Conservation (phyloP, 2,888 invertebrate species). For the Dascillus cervinus region DNA sequence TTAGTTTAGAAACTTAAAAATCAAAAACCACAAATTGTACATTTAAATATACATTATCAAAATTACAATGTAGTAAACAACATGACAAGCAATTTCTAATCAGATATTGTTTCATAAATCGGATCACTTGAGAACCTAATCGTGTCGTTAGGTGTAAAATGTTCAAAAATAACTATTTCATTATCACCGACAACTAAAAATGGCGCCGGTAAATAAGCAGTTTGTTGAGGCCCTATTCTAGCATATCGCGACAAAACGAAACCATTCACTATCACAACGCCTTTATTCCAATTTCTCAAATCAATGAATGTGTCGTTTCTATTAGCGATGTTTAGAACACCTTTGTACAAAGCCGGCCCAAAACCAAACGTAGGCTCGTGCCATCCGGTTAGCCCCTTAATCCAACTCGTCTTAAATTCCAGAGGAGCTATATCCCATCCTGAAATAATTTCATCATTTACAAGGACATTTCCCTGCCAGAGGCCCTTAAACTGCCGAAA, state of each 20-base stretch:
- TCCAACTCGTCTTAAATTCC: slow-evolving; percentile 43
- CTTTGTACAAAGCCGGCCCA: slow-evolving; percentile 53
- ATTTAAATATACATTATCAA: no score
- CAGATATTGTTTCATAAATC: slow-evolving; percentile 22
- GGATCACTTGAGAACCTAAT: slow-evolving; percentile 27
- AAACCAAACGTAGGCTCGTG: slow-evolving; percentile 21
- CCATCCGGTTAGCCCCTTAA: slow-evolving; percentile 33
- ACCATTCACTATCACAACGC: slow-evolving; percentile 76
- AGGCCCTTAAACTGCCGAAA: slow-evolving; percentile 40
- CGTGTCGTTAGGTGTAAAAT: slow-evolving; percentile 25
- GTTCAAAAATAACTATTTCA: slow-evolving; percentile 38
- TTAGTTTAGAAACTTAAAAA: no score
- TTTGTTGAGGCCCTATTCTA: slow-evolving; percentile 72
- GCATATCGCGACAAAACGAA: slow-evolving; percentile 83
- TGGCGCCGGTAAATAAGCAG: slow-evolving; percentile 75
- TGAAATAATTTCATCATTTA: slow-evolving; percentile 37
- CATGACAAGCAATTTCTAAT: no score
- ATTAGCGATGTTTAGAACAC: slow-evolving; percentile 41
- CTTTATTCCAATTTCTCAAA: slow-evolving; percentile 79
- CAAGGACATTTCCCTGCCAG: slow-evolving; percentile 39
- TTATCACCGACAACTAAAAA: slow-evolving; percentile 51
- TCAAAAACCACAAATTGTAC: no score
- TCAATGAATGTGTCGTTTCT: slow-evolving; percentile 71
- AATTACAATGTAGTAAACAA: no score
- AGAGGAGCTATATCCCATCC: slow-evolving; percentile 44